Evolutionary conservation across 2,888 invertebrate species (phyloP), one percentile per base, ranked within the genome.

Genomic region (Morpho deidamia): DNA sequence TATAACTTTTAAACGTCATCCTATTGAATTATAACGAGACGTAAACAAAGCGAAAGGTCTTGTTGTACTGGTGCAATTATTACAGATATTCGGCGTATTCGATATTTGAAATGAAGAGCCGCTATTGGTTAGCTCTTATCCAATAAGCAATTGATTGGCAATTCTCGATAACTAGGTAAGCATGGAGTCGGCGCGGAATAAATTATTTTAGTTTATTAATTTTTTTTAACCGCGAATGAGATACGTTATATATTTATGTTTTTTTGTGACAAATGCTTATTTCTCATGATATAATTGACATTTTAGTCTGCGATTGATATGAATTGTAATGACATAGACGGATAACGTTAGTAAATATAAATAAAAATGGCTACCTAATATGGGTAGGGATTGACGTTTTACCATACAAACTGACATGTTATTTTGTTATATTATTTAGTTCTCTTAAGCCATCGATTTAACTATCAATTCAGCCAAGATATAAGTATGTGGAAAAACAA

Each of bases 61-160:
- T 42, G 39, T 38, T 49, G 46, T 50, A 35, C 43, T 59, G 53
- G 54, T 53, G 48, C 55, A 51, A 57, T 57, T 57, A 57, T 57
- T 55, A 51, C 35, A 11, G 57, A 58, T 60, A 60, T 62, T 62
- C 54, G 61, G 56, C 35, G 45, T 51, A 53, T 51, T 47, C 50
- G 47, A 61, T 57, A 43, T 61, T 52, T 54, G 43, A 51, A 56
- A 56, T 66, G 57, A 54, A 59, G 58, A 40, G 37, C 65, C 62
- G 63, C 69, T 61, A 86, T 87, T 86, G 87, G 86, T 67, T 66
- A 61, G 46, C 44, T 58, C 63, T 59, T 68, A 63, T 51, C 87
- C 86, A 88, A 87, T 87, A 68, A 66, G 56, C 50, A 38, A 66
- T 68, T 74, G 76, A 78, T 80, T 77, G 70, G 71, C 75, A 77